Conservation (phyloP, 2,888 invertebrate species). For the Penaeus monodon region DNA sequence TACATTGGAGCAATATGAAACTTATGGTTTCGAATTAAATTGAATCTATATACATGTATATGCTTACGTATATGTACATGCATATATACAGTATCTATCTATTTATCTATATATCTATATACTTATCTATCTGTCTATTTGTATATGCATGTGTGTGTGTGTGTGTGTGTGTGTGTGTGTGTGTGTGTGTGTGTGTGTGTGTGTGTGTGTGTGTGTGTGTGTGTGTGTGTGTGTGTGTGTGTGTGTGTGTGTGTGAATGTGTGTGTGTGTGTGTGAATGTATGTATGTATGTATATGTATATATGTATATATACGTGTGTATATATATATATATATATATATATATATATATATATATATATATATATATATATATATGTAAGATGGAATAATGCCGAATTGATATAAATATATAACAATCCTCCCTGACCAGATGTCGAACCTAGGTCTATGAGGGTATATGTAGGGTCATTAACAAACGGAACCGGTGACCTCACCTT, state of each 20-base stretch:
- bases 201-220: neutral
- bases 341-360: conserved; percentile 10
- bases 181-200: neutral
- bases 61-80: neutral
- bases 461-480: no score
- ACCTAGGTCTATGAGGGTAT: no score
- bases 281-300: neutral
- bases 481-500: no score
- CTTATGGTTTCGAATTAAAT: neutral
- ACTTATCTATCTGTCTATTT: no score
- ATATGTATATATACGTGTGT: conserved; percentile 2
- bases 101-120: neutral
- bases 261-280: neutral
- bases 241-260: neutral
- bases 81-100: neutral
- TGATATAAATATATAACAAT: neutral
- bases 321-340: conserved; percentile 17
- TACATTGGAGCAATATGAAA: no score
- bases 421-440: no score
- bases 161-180: no score
- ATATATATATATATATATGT: conserved; percentile 12
- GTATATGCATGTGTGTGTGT: neutral
- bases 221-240: no score
- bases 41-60: neutral
- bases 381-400: neutral